phyloP scores from a whole-genome alignment of 1,140 invertebrate genomes.

The Littorina saxatilis region DNA sequence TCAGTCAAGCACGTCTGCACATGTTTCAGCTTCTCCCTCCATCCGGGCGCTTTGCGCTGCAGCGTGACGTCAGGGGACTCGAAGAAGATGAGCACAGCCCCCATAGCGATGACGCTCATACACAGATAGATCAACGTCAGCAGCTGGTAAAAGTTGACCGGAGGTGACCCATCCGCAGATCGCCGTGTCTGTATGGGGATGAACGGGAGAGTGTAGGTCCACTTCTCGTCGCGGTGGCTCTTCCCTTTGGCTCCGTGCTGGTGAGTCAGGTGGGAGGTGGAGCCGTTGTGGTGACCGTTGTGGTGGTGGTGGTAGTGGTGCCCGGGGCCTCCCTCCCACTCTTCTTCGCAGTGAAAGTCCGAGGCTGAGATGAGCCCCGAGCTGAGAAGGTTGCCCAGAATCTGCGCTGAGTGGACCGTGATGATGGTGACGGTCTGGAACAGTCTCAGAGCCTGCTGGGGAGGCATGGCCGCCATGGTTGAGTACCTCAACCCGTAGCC shows the following conservation, averaged over 20 bases:
- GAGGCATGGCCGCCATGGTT: slow-evolving; percentile 39
- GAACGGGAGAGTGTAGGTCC: slow-evolving; percentile 56
- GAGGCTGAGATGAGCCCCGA: slow-evolving; percentile 54
- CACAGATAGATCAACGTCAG: slow-evolving; percentile 55
- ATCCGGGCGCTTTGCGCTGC: slow-evolving; percentile 39
- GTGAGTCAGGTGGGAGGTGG: background rate
- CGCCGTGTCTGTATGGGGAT: slow-evolving; percentile 48
- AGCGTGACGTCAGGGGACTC: slow-evolving; percentile 50
- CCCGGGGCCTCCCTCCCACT: slow-evolving; percentile 31
- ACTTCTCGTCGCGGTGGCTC: slow-evolving; percentile 36
- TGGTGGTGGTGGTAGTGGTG: slow-evolving; percentile 2
- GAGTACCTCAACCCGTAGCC: slow-evolving; percentile 54
- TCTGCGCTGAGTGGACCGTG: slow-evolving; percentile 55
- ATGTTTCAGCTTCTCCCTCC: slow-evolving; percentile 45
- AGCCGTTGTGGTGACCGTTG: background rate
- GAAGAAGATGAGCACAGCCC: slow-evolving; percentile 54
- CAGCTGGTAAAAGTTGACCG: slow-evolving; percentile 53
- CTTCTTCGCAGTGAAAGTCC: slow-evolving; percentile 47
- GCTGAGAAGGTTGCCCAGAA: slow-evolving; percentile 54
- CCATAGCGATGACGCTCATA: slow-evolving; percentile 53
- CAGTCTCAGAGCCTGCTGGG: slow-evolving; percentile 46
- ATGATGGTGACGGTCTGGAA: slow-evolving; percentile 53
- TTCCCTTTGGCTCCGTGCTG: background rate
- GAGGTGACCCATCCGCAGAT: slow-evolving; percentile 35
- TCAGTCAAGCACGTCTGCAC: slow-evolving; percentile 37